Conservation (phyloP, 2,888 invertebrate species). For the Lucinisca nassula region DNA sequence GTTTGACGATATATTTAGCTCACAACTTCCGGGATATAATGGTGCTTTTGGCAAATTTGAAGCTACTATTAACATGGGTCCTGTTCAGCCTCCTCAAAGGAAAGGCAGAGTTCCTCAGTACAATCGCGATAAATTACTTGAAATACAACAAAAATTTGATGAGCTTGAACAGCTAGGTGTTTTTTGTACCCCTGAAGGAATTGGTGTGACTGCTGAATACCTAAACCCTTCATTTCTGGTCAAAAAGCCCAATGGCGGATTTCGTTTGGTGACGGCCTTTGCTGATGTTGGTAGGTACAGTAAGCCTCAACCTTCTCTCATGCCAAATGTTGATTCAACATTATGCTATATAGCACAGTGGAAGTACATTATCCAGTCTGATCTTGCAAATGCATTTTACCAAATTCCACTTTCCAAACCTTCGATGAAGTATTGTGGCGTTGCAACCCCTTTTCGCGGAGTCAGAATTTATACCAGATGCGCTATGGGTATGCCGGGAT, state of each 20-base stretch:
- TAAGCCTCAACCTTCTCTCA: too few species aligned
- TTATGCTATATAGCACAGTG: too few species aligned
- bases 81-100: slow-evolving; percentile 70
- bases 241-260: slow-evolving; percentile 55
- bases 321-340: too few species aligned
- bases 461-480: too few species aligned
- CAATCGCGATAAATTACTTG: slow-evolving; percentile 53
- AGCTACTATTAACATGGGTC: slow-evolving; percentile 74
- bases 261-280: slow-evolving; percentile 66
- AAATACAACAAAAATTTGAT: slow-evolving; percentile 69
- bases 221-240: slow-evolving; percentile 57
- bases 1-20: slow-evolving; percentile 64
- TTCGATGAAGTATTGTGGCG: too few species aligned
- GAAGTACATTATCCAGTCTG: too few species aligned
- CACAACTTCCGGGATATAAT: slow-evolving; percentile 64
- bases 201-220: slow-evolving; percentile 65
- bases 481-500: too few species aligned
- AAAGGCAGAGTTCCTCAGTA: slow-evolving; percentile 74
- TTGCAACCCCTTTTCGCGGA: too few species aligned
- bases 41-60: slow-evolving; percentile 69
- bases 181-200: slow-evolving; percentile 66
- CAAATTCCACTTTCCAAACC: too few species aligned
- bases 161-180: slow-evolving; percentile 69
- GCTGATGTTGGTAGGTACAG: slow-evolving; percentile 66
- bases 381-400: too few species aligned